Evolutionary conservation across 1,140 invertebrate genomes (phyloP).

Genomic region (Diuraphis noxia): DNA sequence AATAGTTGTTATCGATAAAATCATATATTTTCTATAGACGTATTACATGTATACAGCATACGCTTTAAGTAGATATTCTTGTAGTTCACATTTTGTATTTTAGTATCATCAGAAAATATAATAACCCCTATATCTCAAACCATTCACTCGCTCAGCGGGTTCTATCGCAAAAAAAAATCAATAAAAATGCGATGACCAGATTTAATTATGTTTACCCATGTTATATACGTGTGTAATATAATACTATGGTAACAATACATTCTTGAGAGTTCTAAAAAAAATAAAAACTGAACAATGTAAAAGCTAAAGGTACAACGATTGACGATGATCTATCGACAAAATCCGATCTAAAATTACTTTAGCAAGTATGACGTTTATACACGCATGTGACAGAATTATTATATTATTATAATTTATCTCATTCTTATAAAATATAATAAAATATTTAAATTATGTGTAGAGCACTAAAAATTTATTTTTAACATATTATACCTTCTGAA

Average conservation of each 20-base stretch:
- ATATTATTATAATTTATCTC: not conserved
- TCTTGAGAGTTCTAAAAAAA: not conserved
- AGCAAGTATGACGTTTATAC: not conserved
- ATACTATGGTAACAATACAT: not conserved
- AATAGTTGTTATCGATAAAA: not conserved
- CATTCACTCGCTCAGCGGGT: not conserved
- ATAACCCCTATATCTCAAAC: constrained; percentile 1
- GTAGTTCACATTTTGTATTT: not conserved
- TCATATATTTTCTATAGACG: not conserved
- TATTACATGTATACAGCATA: not conserved
- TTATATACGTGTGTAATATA: constrained; percentile 11
- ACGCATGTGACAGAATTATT: not conserved
- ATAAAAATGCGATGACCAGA: constrained; percentile 24
- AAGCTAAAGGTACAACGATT: not conserved
- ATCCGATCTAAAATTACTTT: not conserved
- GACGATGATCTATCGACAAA: not conserved
- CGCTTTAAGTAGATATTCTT: not conserved
- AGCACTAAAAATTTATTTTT: not conserved
- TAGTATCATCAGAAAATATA: not conserved
- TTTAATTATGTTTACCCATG: constrained; percentile 38
- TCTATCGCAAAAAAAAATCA: constrained; percentile 18
- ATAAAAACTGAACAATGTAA: not conserved
- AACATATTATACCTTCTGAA: not conserved
- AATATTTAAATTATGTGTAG: not conserved
- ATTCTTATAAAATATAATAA: too few species aligned